These are phyloP conservation scores for Rhinopomastus cyanomelas DNA, from an alignment of 2,113 vertebrate species.

Conservation along the genomic window DNA sequence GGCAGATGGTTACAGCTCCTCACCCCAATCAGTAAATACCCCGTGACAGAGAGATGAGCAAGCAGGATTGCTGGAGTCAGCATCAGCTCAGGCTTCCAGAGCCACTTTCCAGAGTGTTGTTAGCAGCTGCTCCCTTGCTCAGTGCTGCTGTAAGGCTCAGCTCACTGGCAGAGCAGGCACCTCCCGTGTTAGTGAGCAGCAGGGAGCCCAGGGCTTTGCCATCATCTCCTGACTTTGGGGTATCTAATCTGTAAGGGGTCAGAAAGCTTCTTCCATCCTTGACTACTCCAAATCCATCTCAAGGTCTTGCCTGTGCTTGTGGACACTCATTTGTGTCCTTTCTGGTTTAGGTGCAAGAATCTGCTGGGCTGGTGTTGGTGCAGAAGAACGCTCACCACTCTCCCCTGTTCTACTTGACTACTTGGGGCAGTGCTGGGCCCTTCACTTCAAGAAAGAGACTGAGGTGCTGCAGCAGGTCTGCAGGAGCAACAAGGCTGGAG, in stretches of 20 bases:
- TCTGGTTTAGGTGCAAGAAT: background rate
- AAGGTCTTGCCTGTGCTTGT: too few species aligned
- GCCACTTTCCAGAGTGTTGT: background rate
- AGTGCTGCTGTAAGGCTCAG: accelerated
- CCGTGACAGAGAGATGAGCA: background rate
- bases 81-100: background rate
- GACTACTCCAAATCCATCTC: background rate
- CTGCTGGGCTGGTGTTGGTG: accelerated
- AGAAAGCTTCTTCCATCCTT: background rate
- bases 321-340: accelerated
- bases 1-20: background rate
- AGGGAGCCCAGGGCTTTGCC: background rate
- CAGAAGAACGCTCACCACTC: accelerated
- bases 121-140: background rate
- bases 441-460: too few species aligned
- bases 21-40: background rate
- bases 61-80: background rate
- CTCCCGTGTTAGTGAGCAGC: background rate
- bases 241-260: background rate
- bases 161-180: background rate
- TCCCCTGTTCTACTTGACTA: background rate
- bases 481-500: too few species aligned
- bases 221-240: background rate
- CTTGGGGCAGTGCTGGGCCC: too few species aligned
- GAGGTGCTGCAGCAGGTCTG: too few species aligned